Base-by-base conservation (phyloP, 2,888 invertebrate species). In the Falcaria lacertinaria region DNA sequence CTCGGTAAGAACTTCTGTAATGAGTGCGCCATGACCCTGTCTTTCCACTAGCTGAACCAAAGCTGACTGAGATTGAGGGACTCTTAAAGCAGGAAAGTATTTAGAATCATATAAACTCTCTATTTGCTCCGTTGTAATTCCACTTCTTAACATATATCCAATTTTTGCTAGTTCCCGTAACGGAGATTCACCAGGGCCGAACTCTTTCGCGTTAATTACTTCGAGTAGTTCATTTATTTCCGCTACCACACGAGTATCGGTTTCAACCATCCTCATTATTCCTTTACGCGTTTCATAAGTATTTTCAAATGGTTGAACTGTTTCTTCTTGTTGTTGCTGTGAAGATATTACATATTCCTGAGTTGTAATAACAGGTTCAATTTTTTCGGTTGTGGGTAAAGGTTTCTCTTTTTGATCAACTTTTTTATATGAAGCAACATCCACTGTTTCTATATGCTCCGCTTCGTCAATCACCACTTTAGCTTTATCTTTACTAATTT, bases 21-120 rank as follows among this genome's bases (percentile, higher is more conserved):
- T 95, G 16, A 96, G 80, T 0, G 95, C 92, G 0, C 95, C 94
- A 61, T 95, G 93, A 0, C 96, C 96, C 75, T 95, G 93, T 19
- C 96, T 90, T 76, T 96, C 96, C 0, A 96, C 96, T 39, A 96
- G 90, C 60, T 95, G 94, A 6, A 96, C 96, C 64, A 96, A 81
- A 7, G 96, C 96, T 22, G 95, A 94, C 77, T 96, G 96, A 0
- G 96, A 94, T 67, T 95, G 94, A 0, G 96, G 95, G 11, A 94
- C 93, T 65, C 93, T 91, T 42, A 97, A 75, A 11, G 95, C 93
- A 15, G 95, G 95, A 78, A 96, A 96, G 60, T 93, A 92, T 60
- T 95, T 92, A 14, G 95, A 93, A 61, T 94, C 93, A 63, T 96
- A 96, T 50, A 96, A 89, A 36, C 93, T 92, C 52, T 94, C 94